Conservation (phyloP, 2,888 invertebrate genomes). For the Mechanitis mazaeus region DNA sequence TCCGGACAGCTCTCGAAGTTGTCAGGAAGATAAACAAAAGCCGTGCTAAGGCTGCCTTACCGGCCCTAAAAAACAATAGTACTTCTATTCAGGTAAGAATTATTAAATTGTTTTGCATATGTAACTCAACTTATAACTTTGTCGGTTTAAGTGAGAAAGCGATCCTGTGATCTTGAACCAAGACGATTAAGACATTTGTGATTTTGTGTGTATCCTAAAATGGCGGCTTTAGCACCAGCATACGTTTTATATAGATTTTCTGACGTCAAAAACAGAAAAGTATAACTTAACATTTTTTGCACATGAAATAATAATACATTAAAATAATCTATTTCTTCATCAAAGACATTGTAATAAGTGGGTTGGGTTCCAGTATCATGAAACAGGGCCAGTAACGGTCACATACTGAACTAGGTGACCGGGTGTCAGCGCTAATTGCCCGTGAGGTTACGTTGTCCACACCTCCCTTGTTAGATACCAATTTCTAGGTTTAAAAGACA, state of each 20-base stretch:
- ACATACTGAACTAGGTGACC: conserved; percentile 58
- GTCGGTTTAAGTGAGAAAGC: too few species aligned
- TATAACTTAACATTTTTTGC: too few species aligned
- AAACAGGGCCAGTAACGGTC: conserved; percentile 46
- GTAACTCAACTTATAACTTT: too few species aligned
- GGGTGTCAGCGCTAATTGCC: conserved; percentile 46
- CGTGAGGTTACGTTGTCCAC: conserved; percentile 21
- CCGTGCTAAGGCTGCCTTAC: conserved; percentile 34
- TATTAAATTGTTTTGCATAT: background rate
- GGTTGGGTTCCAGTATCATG: background rate
- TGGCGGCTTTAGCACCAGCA: too few species aligned
- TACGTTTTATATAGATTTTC: too few species aligned
- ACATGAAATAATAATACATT: too few species aligned
- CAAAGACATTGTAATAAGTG: background rate
- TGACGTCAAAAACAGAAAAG: too few species aligned
- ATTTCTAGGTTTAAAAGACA: conserved; percentile 3
- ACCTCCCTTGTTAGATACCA: conserved; percentile 42
- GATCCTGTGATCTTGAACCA: too few species aligned
- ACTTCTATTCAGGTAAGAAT: conserved; percentile 49
- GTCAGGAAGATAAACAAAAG: conserved; percentile 64
- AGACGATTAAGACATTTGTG: too few species aligned
- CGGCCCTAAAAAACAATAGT: conserved; percentile 28
- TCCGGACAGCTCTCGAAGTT: conserved; percentile 66
- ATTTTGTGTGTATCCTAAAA: too few species aligned
- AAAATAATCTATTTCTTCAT: background rate